Base-by-base conservation (phyloP, 1,140 invertebrate species). In the Olivierus martensii region DNA sequence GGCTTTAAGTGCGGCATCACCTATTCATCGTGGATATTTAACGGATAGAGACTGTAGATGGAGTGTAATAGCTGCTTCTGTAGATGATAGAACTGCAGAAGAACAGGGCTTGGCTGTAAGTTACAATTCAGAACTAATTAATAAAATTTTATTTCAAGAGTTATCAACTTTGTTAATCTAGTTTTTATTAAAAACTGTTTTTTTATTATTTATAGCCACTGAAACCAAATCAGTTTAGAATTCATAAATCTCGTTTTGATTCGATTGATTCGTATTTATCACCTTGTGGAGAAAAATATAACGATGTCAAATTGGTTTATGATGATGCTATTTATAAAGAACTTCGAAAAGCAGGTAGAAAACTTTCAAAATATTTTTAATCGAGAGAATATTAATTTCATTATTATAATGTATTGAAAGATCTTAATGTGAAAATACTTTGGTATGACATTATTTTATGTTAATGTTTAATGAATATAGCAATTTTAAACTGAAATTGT, bases 221-320 rank as follows among this genome's bases (percentile, higher is more conserved):
- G 57, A 75, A 81, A 63, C 71, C 81, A 55, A 77, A 82, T 66
- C 81, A 84, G 73, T 83, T 92, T 73, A 77, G 79, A 44, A 98
- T 99, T 58, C 80, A 81, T 51, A 99, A 99, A 71, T 97, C 93
- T 7, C 76, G 96, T 37, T 99, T 98, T 67, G 94, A 95, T 69
- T 95, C 93, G 1, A 95, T 98, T 44, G 92, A 97, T 70, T 93
- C 86, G 2, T 99, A 99, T 68, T 74, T 99, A 11, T 96, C 91
- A 38, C 78, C 81, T 17, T 79, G 83, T 59, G 84, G 88, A 43
- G 83, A 82, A 62, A 80, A 79, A 71, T 97, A 87, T 69, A 97
- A 95, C 66, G 92, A 97, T 70, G 83, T 95, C 57, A 77, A 82
- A 18, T 70, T 99, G 19, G 79, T 84, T 7, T 88, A 92, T 66